A percentile compares a stretch with the other conserved stretches of the same genome.
phyloP scores from a whole-genome alignment of 2,113 vertebrate species.

The Actinemys pallida region DNA sequence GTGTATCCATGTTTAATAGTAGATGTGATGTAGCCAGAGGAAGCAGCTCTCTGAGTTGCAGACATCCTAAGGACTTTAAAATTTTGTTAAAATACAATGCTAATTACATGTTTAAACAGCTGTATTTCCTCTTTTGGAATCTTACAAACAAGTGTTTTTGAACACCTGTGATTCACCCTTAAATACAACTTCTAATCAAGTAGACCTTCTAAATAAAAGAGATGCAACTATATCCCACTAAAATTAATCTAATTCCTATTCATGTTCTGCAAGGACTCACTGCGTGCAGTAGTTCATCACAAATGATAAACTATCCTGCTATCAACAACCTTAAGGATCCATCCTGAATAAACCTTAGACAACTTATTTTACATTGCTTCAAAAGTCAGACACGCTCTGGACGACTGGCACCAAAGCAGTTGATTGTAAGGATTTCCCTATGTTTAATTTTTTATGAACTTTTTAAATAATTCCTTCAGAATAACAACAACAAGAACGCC shows the following conservation, averaged over 20 bases:
- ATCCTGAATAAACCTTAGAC: not conserved
- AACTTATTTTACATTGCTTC: not conserved
- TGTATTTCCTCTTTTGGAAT: not conserved
- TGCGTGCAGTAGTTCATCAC: not conserved
- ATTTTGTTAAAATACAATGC: not conserved
- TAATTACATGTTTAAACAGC: not conserved
- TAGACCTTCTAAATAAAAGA: not conserved
- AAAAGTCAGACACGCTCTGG: not conserved
- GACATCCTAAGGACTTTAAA: not conserved
- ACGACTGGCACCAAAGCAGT: not conserved
- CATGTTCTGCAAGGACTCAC: not conserved
- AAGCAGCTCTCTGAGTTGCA: not conserved
- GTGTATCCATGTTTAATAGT: not conserved
- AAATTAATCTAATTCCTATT: not conserved
- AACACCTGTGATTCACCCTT: not conserved
- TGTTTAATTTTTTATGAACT: not conserved
- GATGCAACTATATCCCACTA: not conserved
- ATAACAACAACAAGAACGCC: not conserved
- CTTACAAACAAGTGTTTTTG: not conserved
- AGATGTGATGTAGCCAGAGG: not conserved
- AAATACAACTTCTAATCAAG: not conserved
- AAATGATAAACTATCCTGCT: not conserved
- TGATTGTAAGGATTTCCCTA: not conserved
- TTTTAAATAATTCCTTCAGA: not conserved
- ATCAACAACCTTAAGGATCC: not conserved